Conservation (phyloP, 2,797 vertebrate species). For the Glyptemys insculpta region DNA sequence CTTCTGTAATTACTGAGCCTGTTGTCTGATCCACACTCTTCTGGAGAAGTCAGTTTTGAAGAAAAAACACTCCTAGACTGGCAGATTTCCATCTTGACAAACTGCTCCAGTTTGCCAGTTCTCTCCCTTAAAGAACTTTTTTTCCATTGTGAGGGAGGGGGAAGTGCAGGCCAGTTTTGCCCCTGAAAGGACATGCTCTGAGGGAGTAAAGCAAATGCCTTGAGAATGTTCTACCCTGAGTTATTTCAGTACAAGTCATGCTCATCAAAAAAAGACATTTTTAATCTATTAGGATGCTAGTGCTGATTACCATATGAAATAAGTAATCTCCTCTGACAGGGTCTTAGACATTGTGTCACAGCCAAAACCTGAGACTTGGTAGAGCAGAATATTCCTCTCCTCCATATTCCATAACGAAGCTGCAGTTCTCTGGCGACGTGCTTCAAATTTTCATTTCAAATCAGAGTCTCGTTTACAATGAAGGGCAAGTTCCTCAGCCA, state of each 20-base stretch:
- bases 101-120: constrained; percentile 6
- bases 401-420: constrained; percentile 50
- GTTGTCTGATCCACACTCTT: neutral
- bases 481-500: constrained; percentile 61
- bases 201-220: neutral
- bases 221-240: neutral
- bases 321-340: constrained; percentile 53
- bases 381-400: constrained; percentile 31
- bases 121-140: neutral
- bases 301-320: constrained; percentile 54
- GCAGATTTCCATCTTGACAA: constrained; percentile 37
- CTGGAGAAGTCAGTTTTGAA: constrained; percentile 27
- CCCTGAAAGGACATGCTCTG: constrained; percentile 1
- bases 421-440: constrained; percentile 53
- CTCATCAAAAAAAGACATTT: neutral
- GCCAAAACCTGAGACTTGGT: neutral
- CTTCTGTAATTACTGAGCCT: neutral
- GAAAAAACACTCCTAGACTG: neutral
- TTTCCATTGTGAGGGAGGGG: neutral
- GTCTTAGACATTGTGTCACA: neutral
- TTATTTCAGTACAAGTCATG: neutral
- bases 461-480: constrained; percentile 63
- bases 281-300: constrained; percentile 37
- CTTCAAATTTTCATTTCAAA: constrained; percentile 59
- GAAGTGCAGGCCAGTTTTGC: constrained; percentile 12